Percentiles rank a stretch among this genome's conserved stretches.
phyloP scores from a whole-genome alignment of 2,888 invertebrate genomes.

The Criorhina ranunculi region DNA sequence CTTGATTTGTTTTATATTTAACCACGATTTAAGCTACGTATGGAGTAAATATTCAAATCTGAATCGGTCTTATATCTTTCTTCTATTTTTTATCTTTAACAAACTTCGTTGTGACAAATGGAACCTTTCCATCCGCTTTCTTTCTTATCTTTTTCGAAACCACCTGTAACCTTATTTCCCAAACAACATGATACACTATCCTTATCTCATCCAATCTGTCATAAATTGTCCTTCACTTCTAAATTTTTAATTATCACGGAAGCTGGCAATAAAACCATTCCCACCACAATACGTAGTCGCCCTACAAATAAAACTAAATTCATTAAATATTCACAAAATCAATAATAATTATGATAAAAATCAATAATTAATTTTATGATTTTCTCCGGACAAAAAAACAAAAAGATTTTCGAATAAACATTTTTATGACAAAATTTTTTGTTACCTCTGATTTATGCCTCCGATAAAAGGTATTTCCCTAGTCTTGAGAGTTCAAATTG shows the following conservation, averaged over 20 bases:
- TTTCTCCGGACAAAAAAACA: conserved; percentile 16
- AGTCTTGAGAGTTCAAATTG: conserved; percentile 1
- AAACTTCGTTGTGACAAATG: too few relatives aligned
- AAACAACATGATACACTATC: neutral
- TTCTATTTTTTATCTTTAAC: too few relatives aligned
- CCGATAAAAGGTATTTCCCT: conserved; percentile 51
- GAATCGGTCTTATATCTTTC: too few relatives aligned
- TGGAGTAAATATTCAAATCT: too few relatives aligned
- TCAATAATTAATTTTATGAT: conserved; percentile 71
- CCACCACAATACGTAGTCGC: neutral
- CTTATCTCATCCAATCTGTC: conserved; percentile 10
- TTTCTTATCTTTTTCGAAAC: neutral
- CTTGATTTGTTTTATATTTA: too few relatives aligned
- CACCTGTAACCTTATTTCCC: neutral
- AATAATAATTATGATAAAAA: conserved; percentile 67
- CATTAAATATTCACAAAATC: conserved; percentile 49
- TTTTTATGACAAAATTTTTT: conserved; percentile 49
- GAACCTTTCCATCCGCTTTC: too few relatives aligned
- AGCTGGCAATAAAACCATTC: conserved; percentile 42
- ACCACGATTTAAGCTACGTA: too few relatives aligned
- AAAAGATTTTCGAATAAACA: conserved; percentile 28
- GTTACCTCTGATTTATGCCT: conserved; percentile 60
- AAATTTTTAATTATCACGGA: conserved; percentile 33
- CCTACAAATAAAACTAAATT: neutral
- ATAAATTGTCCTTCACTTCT: conserved; percentile 5